Base-by-base conservation (phyloP, 2,113 vertebrate species). In the Neopipo cinnamomea region DNA sequence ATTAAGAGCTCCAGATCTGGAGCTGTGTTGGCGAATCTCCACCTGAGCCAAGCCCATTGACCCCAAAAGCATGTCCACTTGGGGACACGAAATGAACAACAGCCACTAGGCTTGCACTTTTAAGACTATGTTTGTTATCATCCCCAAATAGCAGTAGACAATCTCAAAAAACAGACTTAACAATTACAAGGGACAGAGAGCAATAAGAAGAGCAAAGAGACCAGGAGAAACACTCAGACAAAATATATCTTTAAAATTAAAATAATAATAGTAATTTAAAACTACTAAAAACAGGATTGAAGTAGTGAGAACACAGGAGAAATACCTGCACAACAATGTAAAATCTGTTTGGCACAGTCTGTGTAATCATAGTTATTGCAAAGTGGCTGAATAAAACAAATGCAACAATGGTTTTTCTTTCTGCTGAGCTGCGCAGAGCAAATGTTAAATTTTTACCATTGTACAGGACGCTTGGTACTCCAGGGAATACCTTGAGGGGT, bases 41-140 rank as follows among this genome's bases (percentile, higher is more conserved):
- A 28, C 17, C 3, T 6, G 37, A 62, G 77, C 56, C 50, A 33
- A 92, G 37, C 33, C 27, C 1, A 0, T 35, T 86, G 58, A 71
- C n/a, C 25, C 56, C 27, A 30, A 75, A 82, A 85, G 8, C 15
- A 5, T 2, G 0, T 50, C 52, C 78, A 0, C 33, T 19, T 25
- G 35, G 31, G 30, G 30, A 55, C 49, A 12, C 68, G 50, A 46
- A 49, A 52, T 1, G 14, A 65, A 41, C 35, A 86, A 47, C 22
- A 22, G 42, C 8, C 6, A 2, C 55, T 33, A 39, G 56, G 47
- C 18, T 28, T 9, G 28, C 37, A 30, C 30, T 35, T 89, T 50
- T 47, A 63, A 73, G 37, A 75, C 8, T n/a, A 39, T 0, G 0
- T 21, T 88, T 0, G 0, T 76, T 35, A 24, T n/a, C n/a, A 50